phyloP scores from a whole-genome alignment of 2,888 invertebrate genomes.

The Sympetrum striolatum region DNA sequence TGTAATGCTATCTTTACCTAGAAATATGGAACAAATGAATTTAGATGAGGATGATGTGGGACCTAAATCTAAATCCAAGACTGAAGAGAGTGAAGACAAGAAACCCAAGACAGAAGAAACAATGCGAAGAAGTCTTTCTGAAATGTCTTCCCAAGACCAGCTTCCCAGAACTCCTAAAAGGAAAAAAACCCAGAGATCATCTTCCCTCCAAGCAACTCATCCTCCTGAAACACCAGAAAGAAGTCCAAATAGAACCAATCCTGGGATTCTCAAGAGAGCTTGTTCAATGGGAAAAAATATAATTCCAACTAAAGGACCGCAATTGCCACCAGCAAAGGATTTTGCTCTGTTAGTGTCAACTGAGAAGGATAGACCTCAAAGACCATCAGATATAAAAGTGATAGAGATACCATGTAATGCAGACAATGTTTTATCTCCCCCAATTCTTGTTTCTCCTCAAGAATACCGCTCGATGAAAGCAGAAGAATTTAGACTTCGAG shows the following conservation, averaged over 20 bases:
- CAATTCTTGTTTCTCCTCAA: constrained; percentile 12
- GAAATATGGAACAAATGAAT: constrained; percentile 24
- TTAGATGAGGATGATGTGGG: not conserved
- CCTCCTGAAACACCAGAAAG: constrained; percentile 24
- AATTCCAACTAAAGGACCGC: not conserved
- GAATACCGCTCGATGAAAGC: not conserved
- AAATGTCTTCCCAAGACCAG: not conserved
- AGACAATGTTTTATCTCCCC: not conserved
- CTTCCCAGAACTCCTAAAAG: constrained; percentile 10
- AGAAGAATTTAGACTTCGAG: not conserved
- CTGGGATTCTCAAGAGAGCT: constrained; percentile 21
- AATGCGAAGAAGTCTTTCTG: not conserved
- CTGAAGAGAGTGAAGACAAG: constrained; percentile 17
- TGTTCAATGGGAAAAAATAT: constrained; percentile 25
- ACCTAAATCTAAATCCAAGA: not conserved
- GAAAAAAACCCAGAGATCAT: constrained; percentile 24
- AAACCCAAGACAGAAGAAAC: not conserved
- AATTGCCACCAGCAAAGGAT: not conserved
- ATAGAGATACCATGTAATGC: not conserved
- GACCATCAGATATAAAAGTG: constrained; percentile 24
- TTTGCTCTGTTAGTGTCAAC: constrained; percentile 23
- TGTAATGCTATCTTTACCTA: constrained; percentile 20
- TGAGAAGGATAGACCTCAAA: constrained; percentile 20
- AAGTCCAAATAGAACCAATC: constrained; percentile 7
- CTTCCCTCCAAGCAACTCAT: constrained; percentile 5